Evolutionary conservation across 2,888 invertebrate genomes (phyloP).

Genomic region (Plagiodera versicolora): DNA sequence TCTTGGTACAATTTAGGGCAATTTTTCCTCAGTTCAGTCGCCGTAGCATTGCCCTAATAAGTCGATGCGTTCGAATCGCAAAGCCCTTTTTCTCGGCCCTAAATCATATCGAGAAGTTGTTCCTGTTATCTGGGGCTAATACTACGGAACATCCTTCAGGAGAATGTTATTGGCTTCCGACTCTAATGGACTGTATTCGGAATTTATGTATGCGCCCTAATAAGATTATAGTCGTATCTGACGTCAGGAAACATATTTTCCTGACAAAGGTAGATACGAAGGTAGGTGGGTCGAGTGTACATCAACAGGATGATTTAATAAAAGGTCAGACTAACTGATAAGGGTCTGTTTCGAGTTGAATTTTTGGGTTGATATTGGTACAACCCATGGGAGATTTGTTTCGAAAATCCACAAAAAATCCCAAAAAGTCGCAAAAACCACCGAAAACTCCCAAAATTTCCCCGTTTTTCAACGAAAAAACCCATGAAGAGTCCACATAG

Average conservation of each 20-base stretch:
- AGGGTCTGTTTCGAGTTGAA: too few relatives aligned
- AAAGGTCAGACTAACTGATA: too few relatives aligned
- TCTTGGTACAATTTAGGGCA: background rate
- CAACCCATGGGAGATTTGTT: too few relatives aligned
- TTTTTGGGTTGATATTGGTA: too few relatives aligned
- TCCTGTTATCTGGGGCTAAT: slow-evolving; percentile 49
- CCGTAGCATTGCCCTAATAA: background rate
- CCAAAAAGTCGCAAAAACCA: too few relatives aligned
- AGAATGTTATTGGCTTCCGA: slow-evolving; percentile 48
- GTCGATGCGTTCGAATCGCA: background rate
- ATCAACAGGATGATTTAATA: too few relatives aligned
- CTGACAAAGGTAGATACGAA: background rate
- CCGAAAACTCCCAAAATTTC: too few relatives aligned
- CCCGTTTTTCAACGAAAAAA: background rate
- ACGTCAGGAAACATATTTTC: background rate
- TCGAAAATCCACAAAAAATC: too few relatives aligned
- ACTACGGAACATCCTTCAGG: slow-evolving; percentile 47
- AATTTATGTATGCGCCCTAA: slow-evolving; percentile 45
- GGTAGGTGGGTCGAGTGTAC: background rate
- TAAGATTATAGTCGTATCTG: slow-evolving; percentile 33
- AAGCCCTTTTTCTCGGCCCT: slow-evolving; percentile 20
- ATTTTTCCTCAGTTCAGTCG: background rate
- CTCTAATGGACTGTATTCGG: slow-evolving; percentile 45
- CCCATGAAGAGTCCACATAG: too few relatives aligned
- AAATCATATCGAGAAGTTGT: slow-evolving; percentile 52